Evolutionary conservation across 2,888 invertebrate genomes (phyloP).

Genomic region (Parochlus steinenii): DNA sequence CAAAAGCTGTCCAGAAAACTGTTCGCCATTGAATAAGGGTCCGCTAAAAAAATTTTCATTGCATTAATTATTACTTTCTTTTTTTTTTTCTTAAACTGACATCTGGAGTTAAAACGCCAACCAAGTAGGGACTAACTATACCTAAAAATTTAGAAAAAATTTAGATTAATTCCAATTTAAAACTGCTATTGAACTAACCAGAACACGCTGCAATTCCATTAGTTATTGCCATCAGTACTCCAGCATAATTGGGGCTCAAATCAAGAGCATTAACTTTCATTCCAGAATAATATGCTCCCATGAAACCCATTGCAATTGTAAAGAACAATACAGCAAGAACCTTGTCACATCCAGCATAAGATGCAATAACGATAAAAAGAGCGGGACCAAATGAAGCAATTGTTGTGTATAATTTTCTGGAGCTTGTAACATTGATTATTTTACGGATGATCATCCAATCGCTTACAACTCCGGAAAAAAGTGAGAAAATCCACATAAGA

Average conservation of each 20-base stretch:
- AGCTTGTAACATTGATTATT: conserved; percentile 34
- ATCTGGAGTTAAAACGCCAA: conserved; percentile 41
- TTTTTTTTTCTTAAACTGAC: too few species aligned
- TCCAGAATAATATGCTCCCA: conserved; percentile 45
- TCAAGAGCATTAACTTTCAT: conserved; percentile 50
- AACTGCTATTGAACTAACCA: conserved; percentile 5
- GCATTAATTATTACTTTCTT: too few species aligned
- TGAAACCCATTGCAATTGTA: conserved; percentile 40
- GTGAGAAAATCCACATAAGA: conserved; percentile 33
- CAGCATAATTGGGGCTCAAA: conserved; percentile 44
- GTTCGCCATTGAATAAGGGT: conserved; percentile 7
- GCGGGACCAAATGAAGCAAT: conserved; percentile 30
- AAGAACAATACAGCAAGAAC: conserved; percentile 36
- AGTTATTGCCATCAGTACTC: conserved; percentile 44
- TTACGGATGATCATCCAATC: conserved; percentile 40
- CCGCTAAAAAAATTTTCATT: too few species aligned
- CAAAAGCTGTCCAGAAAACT: conserved; percentile 7
- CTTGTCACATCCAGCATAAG: conserved; percentile 40
- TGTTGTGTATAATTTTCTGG: conserved; percentile 43
- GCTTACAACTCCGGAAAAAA: conserved; percentile 39
- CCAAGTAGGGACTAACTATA: conserved; percentile 40
- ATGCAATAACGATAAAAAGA: conserved; percentile 39
- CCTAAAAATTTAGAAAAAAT: too few species aligned
- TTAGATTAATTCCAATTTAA: neutral
- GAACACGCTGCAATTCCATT: conserved; percentile 36